Base-by-base conservation (phyloP, 2,113 vertebrate genomes). In the Protomyctophum bolini region DNA sequence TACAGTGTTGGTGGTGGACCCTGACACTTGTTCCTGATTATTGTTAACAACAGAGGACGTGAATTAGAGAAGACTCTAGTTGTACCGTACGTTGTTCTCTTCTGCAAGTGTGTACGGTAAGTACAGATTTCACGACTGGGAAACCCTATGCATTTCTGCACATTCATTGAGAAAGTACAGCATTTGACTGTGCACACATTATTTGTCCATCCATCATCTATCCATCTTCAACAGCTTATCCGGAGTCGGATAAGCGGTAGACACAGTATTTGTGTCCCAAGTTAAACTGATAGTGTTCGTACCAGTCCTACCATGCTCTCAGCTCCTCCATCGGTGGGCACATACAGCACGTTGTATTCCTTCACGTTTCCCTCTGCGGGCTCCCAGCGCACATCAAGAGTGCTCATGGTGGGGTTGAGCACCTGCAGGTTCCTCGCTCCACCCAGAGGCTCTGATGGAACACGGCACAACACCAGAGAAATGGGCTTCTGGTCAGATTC, bases 331-430 rank as follows among this genome's bases (percentile, higher is more conserved):
- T 88, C 82, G 2, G 91, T 84, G 10, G 95, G 94, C 14, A 88
- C 76, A 64, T 96, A 95, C 79, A 92, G 83, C 10, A 96, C 86
- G 68, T 94, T 96, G 85, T 96, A 96, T 48, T 94, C 94, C 0
- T 94, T 94, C 59, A 95, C 95, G 75, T 84, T 95, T 57, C 95
- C 95, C 80, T 96, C 95, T 0, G 95, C 95, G 0, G 95, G 94
- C 82, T 95, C 94, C 95, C 95, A 97, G 58, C 94, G 91, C 60
- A 96, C 81, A 11, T 91, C 95, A 78, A 97, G 62, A 5, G 93
- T 92, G 73, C 94, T 96, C 65, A 95, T 95, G n/a, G 94, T 95
- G 15, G 95, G 95, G 67, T 97, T 94, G 48, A 94, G 90, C 10
- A 96, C 94, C 61, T 94, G 81, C 11, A 96, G 89, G 70, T 96